A percentile compares a stretch with the other conserved stretches of the same genome.
phyloP scores from a whole-genome alignment of 2,888 invertebrate species.

The Terebella lapidaria region DNA sequence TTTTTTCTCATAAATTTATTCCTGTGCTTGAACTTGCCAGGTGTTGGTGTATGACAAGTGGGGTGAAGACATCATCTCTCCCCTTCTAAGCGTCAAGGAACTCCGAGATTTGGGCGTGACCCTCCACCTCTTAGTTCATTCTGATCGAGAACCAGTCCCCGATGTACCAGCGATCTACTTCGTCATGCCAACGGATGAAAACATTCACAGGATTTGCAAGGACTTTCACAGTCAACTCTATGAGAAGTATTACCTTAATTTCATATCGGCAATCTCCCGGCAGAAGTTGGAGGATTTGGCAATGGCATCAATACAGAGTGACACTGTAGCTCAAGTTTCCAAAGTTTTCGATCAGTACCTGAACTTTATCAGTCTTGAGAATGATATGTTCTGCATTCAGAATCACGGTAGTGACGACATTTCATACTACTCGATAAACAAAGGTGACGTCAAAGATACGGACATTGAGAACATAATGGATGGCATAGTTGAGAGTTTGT shows the following conservation, averaged over 20 bases:
- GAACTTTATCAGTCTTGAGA: conserved; percentile 95
- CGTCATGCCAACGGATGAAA: conserved; percentile 92
- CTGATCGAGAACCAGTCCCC: conserved; percentile 69
- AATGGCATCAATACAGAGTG: conserved; percentile 81
- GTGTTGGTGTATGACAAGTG: conserved; percentile 90
- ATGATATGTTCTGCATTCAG: conserved; percentile 90
- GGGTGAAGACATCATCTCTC: conserved; percentile 97
- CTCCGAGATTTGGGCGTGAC: conserved; percentile 93
- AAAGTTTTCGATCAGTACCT: conserved; percentile 97
- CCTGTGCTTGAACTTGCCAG: conserved; percentile 52
- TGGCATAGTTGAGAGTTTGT: conserved; percentile 88
- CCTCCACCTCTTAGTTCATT: conserved; percentile 72
- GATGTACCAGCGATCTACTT: conserved; percentile 99
- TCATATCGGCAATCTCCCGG: conserved; percentile 82
- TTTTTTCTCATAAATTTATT: no score
- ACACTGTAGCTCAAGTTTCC: conserved; percentile 84
- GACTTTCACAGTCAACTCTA: conserved; percentile 72
- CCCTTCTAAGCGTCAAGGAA: conserved; percentile 90
- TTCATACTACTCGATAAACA: conserved; percentile 92
- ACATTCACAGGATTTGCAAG: conserved; percentile 86
- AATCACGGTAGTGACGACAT: conserved; percentile 86
- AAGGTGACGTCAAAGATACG: conserved; percentile 86
- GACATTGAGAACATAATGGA: conserved; percentile 95
- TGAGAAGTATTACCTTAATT: conserved; percentile 89
- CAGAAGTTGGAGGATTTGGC: conserved; percentile 94